Evolutionary conservation across 2,888 invertebrate species (phyloP), one percentile per base, ranked within the genome.

Genomic region (Conistra vaccinii): DNA sequence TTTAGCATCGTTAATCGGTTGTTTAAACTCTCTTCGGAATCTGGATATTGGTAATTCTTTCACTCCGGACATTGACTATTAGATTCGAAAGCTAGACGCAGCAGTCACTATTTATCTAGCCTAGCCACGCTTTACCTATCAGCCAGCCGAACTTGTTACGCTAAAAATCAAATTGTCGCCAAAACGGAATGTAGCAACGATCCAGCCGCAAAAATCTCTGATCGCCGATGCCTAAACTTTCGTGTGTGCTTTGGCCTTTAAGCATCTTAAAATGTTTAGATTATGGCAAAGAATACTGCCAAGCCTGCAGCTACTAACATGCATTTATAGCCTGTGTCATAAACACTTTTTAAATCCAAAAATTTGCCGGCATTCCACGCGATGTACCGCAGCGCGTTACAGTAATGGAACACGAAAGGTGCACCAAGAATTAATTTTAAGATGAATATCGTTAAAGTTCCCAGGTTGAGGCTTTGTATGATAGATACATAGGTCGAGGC

Each of bases 341-440:
- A 90, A 0, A 94, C 90, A 0, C 91, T 85, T 60, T 91, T 91
- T 2, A 91, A 76, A 0, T 83, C 57, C 4, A 95, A 79, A 77
- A 90, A 85, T 71, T 88, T 91, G 0, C 90, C 92, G 0, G 91
- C 74, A 42, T 93, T 94, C 92, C 92, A 95, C 20, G 89, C 83
- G n/a, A 90, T 86, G 74, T 92, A 95, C 17, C 96, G 86, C 0
- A 95, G 86, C 0, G 94, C 96, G 67, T 92, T 94, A 57, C 89
- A 92, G 78, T 95, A 96, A 78, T 96, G 96, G 73, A 86, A 95
- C 0, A 85, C 81, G 63, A 95, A 96, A 0, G 95, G 94, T 0
- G 82, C 81, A 0, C 93, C 95, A 0, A 94, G 0, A 0, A 92
- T 2, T 0, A 94, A n/a, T 84, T 96, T 96, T 3, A 94, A 29